Base-by-base conservation (phyloP, 2,888 invertebrate genomes). In the Catonia carolina region DNA sequence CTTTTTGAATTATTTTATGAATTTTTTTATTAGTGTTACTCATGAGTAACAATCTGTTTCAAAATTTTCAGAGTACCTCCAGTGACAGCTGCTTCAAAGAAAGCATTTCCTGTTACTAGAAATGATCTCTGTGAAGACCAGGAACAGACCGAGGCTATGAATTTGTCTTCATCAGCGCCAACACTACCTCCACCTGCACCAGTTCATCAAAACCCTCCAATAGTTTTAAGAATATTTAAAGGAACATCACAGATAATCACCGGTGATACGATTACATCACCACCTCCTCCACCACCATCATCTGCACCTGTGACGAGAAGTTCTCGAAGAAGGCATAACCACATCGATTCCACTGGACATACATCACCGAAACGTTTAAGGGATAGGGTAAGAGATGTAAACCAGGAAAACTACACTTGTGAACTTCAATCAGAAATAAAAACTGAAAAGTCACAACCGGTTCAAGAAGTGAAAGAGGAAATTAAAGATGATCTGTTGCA, bases 161-260 rank as follows among this genome's bases (percentile, higher is more conserved):
- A 63, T 33, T 39, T 61, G 5, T 58, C 62, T 10, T 58, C 59
- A n/a, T 50, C 59, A 6, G 41, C 57, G 12, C 53, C 56, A n/a
- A 27, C 53, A 39, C 37, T 39, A 14, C 59, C 55, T 37, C 54
- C 60, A 17, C 52, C 59, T 23, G 63, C 61, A 52, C 65, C 64
- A 41, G 59, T 66, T 57, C 74, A 75, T 20, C 56, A 52, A 64
- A 83, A 86, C 71, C 89, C 90, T 42, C 91, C 91, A 20, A 92
- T 92, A 68, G 90, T 91, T 54, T 75, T 92, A 62, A 80, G 91
- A 74, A 92, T 92, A 78, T 90, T 89, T 63, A 87, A 90, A 74
- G 85, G 81, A 12, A 82, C 81, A 18, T 65, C 67, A 17, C 66
- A 66, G 48, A 53, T 67, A 42, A 51, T 67, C 4, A 65, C 63